phyloP scores from a whole-genome alignment of 2,113 vertebrate species.

The Argyrosomus japonicus region DNA sequence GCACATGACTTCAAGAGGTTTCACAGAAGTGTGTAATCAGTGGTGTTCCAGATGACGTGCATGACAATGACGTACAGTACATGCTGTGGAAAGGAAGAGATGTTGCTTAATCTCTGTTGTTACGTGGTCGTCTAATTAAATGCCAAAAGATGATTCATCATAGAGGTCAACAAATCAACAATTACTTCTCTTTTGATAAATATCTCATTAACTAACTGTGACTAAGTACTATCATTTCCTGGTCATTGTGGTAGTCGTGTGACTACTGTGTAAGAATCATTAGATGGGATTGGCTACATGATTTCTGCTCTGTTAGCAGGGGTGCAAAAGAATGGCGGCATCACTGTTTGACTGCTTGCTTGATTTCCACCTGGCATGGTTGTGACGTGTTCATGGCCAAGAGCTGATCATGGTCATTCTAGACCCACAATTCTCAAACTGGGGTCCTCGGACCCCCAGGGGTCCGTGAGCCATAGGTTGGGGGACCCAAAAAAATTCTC shows the following conservation, averaged over 20 bases:
- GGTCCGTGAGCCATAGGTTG: no score
- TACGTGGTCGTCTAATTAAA: not conserved
- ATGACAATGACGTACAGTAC: not conserved
- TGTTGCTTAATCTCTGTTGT: not conserved
- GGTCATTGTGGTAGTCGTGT: not conserved
- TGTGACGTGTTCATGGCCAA: no score
- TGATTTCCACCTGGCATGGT: no score
- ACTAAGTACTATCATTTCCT: not conserved
- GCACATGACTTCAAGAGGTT: not conserved
- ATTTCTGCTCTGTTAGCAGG: no score
- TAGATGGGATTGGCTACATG: no score
- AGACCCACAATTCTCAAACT: not conserved
- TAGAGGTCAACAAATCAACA: not conserved
- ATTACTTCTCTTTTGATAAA: no score
- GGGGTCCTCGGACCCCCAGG: no score
- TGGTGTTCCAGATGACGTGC: not conserved
- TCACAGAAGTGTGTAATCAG: not conserved
- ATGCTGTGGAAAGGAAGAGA: not conserved
- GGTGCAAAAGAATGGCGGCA: no score
- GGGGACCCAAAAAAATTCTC: no score
- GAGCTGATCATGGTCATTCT: no score
- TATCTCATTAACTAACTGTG: not conserved
- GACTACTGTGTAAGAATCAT: not conserved
- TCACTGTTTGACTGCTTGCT: no score
- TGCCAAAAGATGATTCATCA: not conserved